These are phyloP conservation scores for Pardosa pseudoannulata DNA, from an alignment of 2,888 invertebrate genomes.

Conservation along the genomic window DNA sequence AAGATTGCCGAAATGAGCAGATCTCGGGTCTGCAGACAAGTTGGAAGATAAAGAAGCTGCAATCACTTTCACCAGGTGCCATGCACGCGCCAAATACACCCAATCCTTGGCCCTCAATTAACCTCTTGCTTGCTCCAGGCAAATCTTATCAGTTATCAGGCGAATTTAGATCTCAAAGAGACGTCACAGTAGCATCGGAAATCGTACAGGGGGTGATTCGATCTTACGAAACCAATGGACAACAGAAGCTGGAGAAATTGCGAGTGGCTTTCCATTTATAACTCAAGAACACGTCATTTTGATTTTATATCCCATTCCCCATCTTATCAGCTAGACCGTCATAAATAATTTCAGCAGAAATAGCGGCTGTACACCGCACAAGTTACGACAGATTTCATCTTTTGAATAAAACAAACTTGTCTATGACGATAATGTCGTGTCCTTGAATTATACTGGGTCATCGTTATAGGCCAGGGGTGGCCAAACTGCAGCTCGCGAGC, in stretches of 20 bases:
- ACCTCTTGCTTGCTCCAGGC: constrained; percentile 25
- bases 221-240: background rate
- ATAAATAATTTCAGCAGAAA: no score
- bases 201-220: background rate
- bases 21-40: constrained; percentile 13
- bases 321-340: no score
- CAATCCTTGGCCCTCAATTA: constrained; percentile 49
- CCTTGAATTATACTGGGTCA: no score
- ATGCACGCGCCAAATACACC: constrained; percentile 38
- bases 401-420: no score
- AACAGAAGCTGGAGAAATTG: background rate
- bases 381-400: no score
- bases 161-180: background rate
- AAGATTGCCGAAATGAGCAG: background rate
- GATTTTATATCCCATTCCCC: no score
- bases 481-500: no score
- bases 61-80: constrained; percentile 41
- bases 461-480: no score
- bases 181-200: background rate
- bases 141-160: constrained; percentile 38
- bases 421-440: no score
- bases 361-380: no score
- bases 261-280: no score
- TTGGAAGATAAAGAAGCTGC: background rate
- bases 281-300: no score